Conservation (phyloP, 30 jellyfish, hydroid and myxozoan species). For the Hydractinia symbiolongicarpus region DNA sequence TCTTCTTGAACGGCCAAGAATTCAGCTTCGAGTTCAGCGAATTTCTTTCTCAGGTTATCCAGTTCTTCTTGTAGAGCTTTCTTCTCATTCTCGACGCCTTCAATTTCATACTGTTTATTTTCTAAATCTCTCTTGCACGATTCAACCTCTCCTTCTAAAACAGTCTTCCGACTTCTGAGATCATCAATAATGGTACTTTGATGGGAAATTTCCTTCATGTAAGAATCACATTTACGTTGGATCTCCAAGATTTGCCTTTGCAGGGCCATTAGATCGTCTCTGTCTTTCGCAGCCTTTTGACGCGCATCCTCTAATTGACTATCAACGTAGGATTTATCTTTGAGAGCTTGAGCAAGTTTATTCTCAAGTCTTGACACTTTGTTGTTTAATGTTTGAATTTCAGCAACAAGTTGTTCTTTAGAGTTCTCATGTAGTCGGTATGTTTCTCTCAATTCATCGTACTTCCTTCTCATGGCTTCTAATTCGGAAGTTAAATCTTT, state of each 20-base stretch:
- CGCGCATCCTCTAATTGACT: conserved; percentile 89
- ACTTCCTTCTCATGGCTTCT: conserved; percentile 48
- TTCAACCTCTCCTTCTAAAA: conserved; percentile 76
- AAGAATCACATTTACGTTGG: conserved; percentile 86
- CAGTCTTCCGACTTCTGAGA: conserved; percentile 72
- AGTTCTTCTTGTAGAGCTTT: conserved; percentile 67
- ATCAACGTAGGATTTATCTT: conserved; percentile 59
- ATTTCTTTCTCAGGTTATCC: conserved; percentile 62
- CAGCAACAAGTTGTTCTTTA: conserved; percentile 72
- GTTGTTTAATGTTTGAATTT: conserved; percentile 55
- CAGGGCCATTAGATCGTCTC: conserved; percentile 68
- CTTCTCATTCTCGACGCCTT: conserved; percentile 77
- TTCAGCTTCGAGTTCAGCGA: conserved; percentile 69
- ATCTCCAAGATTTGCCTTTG: conserved; percentile 78
- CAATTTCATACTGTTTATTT: conserved; percentile 75
- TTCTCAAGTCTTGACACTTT: conserved; percentile 63
- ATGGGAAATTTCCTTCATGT: conserved; percentile 59
- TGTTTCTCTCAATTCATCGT: conserved; percentile 76
- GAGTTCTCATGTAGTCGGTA: conserved; percentile 55
- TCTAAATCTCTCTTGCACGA: conserved; percentile 84
- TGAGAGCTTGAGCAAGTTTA: conserved; percentile 65
- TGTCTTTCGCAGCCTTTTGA: conserved; percentile 74
- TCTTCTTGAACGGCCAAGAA: conserved; percentile 86
- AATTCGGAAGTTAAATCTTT: conserved; percentile 67
- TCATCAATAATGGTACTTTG: conserved; percentile 73